Base-by-base conservation (phyloP, 2,888 invertebrate genomes). In the Cecidostiba fungosa region DNA sequence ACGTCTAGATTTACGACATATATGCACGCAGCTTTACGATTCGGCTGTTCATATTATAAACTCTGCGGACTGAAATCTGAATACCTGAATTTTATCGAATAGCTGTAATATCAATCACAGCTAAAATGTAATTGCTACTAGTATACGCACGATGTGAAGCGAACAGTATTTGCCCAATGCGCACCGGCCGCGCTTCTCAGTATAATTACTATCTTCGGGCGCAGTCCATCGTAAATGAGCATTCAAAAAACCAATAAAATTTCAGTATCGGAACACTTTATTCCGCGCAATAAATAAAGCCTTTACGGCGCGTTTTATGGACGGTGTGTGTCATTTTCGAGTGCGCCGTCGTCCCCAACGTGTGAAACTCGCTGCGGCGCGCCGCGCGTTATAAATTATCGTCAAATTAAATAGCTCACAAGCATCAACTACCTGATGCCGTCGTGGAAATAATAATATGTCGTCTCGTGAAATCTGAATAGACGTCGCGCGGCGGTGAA, bases 221-320 rank as follows among this genome's bases (percentile, higher is more conserved):
- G 70, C 54, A 43, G 59, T 29, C 12, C 79, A 50, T 77, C 84
- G 80, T 70, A 77, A 80, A 80, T 77, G 80, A 81, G 72, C 54
- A 73, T 81, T 72, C 32, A n/a, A 81, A 76, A 66, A 77, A 70
- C 36, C n/a, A 76, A 79, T 54, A 69, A 77, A 84, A 84, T 32
- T 76, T 66, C 74, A 62, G 80, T 80, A 85, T 85, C 76, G 80
- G 36, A 76, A 85, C 77, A 79, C 77, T 81, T 83, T 85, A 81
- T 77, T 85, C 62, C 59, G 39, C 19, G 77, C 66, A 85, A 85
- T 85, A 77, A 81, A 81, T 85, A 81, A 81, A 77, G 77, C 8
- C 47, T 81, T 81, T 85, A 85, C 81, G 85, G 72, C 62, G 47
- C 62, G 47, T 85, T 85, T 85, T 81, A 85, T 79, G 77, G 72